These are phyloP conservation scores for Lepus americanus DNA, from an alignment of 2,113 vertebrate genomes.

Conservation along the genomic window DNA sequence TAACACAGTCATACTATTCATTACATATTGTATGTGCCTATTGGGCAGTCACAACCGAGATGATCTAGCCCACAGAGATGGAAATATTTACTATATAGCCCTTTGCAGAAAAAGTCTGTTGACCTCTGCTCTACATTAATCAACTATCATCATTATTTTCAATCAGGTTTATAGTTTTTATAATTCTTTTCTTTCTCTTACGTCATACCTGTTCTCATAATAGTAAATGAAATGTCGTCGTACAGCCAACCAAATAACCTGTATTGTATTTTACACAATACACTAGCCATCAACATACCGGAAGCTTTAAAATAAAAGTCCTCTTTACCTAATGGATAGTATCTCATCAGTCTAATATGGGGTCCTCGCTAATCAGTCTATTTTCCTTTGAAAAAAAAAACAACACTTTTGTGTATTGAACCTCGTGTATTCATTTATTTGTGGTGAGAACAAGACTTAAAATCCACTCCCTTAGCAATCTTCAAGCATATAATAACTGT, in stretches of 20 bases:
- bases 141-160: not conserved
- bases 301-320: constrained; percentile 22
- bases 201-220: not conserved
- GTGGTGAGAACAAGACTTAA: not conserved
- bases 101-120: not conserved
- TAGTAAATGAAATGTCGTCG: not conserved
- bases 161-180: not conserved
- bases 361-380: not conserved
- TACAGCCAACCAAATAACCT: not conserved
- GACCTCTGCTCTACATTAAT: not conserved
- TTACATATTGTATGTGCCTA: not conserved
- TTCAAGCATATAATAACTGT: not conserved
- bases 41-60: not conserved
- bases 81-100: not conserved
- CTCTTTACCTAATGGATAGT: not conserved
- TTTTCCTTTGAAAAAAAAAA: not conserved
- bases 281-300: not conserved
- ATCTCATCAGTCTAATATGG: constrained; percentile 6
- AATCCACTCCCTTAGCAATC: not conserved
- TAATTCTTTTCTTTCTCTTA: not conserved
- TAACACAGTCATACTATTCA: not conserved
- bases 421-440: not conserved
- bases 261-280: not conserved
- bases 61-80: not conserved
- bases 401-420: too few species aligned